Percentiles rank a stretch among this genome's conserved stretches.
Conservation (phyloP, 2,888 invertebrate genomes). For the Cremastinae sp. region DNA sequence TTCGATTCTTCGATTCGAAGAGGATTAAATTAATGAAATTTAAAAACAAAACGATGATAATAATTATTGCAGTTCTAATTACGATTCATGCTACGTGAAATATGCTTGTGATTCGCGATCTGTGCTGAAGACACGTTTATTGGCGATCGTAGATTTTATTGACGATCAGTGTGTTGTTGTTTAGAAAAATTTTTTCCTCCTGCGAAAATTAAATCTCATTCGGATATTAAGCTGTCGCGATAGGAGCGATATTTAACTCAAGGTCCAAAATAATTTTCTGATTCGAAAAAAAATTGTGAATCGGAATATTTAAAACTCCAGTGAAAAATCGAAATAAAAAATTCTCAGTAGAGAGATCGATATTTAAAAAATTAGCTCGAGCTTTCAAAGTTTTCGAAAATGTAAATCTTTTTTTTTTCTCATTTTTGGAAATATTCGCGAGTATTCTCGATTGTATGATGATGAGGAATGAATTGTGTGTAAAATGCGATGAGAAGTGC, state of each 20-base stretch:
- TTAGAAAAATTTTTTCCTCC: constrained; percentile 45
- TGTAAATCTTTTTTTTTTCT: constrained; percentile 34
- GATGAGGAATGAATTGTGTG: too few species aligned
- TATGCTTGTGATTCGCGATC: constrained; percentile 48
- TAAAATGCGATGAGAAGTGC: not conserved
- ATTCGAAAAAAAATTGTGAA: not conserved
- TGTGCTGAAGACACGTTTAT: constrained; percentile 48
- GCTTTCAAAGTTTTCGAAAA: constrained; percentile 40
- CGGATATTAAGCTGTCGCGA: not conserved
- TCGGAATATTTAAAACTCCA: not conserved
- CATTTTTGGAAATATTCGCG: constrained; percentile 37
- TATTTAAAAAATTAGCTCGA: constrained; percentile 42
- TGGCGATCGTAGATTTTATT: constrained; percentile 55
- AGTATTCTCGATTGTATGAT: constrained; percentile 38
- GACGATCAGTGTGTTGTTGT: constrained; percentile 55
- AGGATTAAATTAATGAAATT: constrained; percentile 4
- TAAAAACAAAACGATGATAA: constrained; percentile 6
- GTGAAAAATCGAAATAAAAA: constrained; percentile 17
- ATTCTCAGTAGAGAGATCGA: not conserved
- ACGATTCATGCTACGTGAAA: constrained; percentile 27
- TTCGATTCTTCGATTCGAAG: constrained; percentile 16
- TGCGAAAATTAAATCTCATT: not conserved
- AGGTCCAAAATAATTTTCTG: too few species aligned
- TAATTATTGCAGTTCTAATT: not conserved
- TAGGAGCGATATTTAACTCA: too few species aligned